Conservation (phyloP, 2,888 invertebrate genomes). For the Cartodere bifasciata region DNA sequence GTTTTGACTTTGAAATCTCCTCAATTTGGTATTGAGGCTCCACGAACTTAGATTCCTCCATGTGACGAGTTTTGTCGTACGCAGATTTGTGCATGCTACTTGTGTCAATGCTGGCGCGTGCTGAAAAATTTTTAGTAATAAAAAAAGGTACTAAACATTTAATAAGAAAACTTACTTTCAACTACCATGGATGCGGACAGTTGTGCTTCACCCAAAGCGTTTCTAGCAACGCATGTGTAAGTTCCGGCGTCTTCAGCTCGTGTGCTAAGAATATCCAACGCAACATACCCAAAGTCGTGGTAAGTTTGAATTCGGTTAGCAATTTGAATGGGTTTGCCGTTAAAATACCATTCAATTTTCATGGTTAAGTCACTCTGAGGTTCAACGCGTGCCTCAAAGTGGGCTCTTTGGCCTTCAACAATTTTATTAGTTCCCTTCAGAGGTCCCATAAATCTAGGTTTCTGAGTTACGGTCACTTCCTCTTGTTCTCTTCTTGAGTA, state of each 20-base stretch:
- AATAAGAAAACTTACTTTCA: slow-evolving; percentile 57
- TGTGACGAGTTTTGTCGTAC: slow-evolving; percentile 73
- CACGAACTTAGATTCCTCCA: slow-evolving; percentile 75
- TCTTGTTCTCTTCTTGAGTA: slow-evolving; percentile 54
- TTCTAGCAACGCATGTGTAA: slow-evolving; percentile 87
- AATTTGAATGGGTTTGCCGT: slow-evolving; percentile 79
- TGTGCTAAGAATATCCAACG: slow-evolving; percentile 86
- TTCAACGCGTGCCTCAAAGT: slow-evolving; percentile 89
- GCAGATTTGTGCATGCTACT: slow-evolving; percentile 80
- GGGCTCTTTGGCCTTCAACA: slow-evolving; percentile 85
- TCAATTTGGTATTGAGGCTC: slow-evolving; percentile 84
- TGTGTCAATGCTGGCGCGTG: slow-evolving; percentile 79
- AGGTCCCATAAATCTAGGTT: slow-evolving; percentile 78
- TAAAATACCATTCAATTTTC: slow-evolving; percentile 94
- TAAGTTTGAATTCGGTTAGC: slow-evolving; percentile 88
- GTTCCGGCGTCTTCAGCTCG: slow-evolving; percentile 86
- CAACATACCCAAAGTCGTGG: slow-evolving; percentile 94
- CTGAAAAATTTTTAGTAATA: slow-evolving; percentile 37
- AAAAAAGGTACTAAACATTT: neutral
- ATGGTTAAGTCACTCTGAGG: slow-evolving; percentile 90
- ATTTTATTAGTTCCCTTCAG: slow-evolving; percentile 88
- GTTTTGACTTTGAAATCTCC: slow-evolving; percentile 87
- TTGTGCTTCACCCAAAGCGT: slow-evolving; percentile 81
- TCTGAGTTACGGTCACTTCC: slow-evolving; percentile 60
- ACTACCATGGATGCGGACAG: slow-evolving; percentile 73